Conservation (phyloP, 1,140 invertebrate genomes). For the Drosophila dunni region DNA sequence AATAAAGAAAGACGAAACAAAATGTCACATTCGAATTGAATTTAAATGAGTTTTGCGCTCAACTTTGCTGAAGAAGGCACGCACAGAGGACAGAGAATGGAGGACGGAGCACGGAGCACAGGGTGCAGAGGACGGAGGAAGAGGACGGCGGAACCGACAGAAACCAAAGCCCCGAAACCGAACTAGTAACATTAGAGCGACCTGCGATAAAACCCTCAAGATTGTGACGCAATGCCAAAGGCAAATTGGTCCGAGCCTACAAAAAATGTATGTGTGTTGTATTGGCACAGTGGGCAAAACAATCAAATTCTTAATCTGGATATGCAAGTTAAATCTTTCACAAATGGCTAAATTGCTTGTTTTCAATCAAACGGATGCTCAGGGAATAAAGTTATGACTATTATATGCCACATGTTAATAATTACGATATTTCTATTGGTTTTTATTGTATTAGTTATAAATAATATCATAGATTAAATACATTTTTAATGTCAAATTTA, state of each 20-base stretch:
- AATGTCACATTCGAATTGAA: constrained; percentile 80
- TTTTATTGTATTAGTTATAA: too few relatives aligned
- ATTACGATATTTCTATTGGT: too few relatives aligned
- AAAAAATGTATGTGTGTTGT: constrained; percentile 5
- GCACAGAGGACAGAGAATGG: background rate
- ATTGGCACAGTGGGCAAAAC: background rate
- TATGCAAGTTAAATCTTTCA: too few relatives aligned
- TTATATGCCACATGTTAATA: too few relatives aligned
- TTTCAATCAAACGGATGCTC: too few relatives aligned
- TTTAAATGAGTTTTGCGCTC: constrained; percentile 75
- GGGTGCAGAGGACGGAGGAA: background rate
- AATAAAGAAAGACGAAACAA: constrained; percentile 58
- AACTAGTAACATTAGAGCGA: constrained; percentile 38
- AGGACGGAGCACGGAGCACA: background rate
- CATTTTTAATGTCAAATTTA: background rate
- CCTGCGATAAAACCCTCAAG: constrained; percentile 62
- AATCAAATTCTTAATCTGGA: background rate
- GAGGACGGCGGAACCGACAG: constrained; percentile 6
- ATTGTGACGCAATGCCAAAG: constrained; percentile 52
- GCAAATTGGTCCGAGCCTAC: constrained; percentile 30
- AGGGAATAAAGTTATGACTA: too few relatives aligned
- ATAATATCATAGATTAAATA: background rate
- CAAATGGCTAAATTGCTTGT: too few relatives aligned
- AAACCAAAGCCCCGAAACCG: constrained; percentile 33
- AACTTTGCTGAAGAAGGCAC: constrained; percentile 34